Conservation (phyloP, 2,888 invertebrate genomes). For the Monoplex corrugatus region DNA sequence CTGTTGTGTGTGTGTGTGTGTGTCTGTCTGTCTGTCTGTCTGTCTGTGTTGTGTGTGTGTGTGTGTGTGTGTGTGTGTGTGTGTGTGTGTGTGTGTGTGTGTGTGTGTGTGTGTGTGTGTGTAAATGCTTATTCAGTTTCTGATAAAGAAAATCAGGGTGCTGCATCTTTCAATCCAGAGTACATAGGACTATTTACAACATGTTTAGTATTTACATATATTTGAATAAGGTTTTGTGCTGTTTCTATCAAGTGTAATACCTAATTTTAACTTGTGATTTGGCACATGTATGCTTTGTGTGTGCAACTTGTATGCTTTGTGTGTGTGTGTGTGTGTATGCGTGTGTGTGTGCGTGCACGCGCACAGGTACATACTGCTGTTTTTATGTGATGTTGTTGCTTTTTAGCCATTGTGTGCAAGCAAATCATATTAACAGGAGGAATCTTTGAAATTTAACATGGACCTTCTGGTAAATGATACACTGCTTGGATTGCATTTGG, state of each 20-base stretch:
- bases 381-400: too few relatives aligned
- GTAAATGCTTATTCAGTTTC: not conserved
- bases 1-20: too few relatives aligned
- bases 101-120: not conserved
- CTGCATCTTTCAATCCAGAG: not conserved
- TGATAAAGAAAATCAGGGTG: not conserved
- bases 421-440: too few relatives aligned
- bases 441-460: too few relatives aligned
- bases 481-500: too few relatives aligned
- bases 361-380: too few relatives aligned
- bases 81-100: not conserved
- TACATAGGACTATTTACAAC: not conserved
- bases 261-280: not conserved
- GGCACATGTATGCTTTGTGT: not conserved
- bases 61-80: conserved; percentile 7
- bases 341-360: too few relatives aligned
- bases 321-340: too few relatives aligned
- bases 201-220: not conserved
- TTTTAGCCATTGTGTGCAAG: too few relatives aligned
- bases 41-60: not conserved
- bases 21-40: too few relatives aligned
- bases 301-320: not conserved
- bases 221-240: not conserved
- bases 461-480: too few relatives aligned
- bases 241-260: not conserved